Base-by-base conservation (phyloP, 2,888 invertebrate species). In the Tipula vernalis region DNA sequence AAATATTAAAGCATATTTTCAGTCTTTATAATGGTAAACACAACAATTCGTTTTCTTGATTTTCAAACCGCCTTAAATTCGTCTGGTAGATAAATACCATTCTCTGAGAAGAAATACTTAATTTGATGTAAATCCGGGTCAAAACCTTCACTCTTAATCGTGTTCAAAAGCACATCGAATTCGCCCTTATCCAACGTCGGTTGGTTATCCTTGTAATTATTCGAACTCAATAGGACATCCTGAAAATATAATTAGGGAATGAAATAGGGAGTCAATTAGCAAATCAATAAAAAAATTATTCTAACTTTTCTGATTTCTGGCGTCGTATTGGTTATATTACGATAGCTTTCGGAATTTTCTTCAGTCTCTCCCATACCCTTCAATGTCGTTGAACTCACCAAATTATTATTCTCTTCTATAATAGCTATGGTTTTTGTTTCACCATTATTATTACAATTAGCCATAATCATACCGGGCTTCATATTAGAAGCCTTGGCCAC, bases 351-450 rank as follows among this genome's bases (percentile, higher is more conserved):
- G 3, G 71, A 71, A 39, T 85, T 85, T 36, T 86, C 39, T 39
- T 42, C 18, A 85, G 42, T 12, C 87, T 87, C 86, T 86, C 87
- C 87, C 87, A 87, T 51, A 18, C 85, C 39, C 28, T 36, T 39
- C 87, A 71, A 28, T 0, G 71, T 71, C 2, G 71, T 71, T 71
- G 71, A 71, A 71, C 71, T 71, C 10, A 71, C 71, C 28, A 71
- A 71, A 71, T 71, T 71, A 71, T 71, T 18, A 71, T 71, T 71
- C 28, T 86, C 86, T 15, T 36, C 41, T 39, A 39, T 84, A 15
- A 84, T 84, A 8, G 84, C 41, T 39, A 84, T 41, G 36, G 84
- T 39, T 44, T 44, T 86, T 28, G 42, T 86, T 44, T 44, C 44
- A 28, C 44, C 13, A 3, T 18, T 86, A 44, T 85, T 85, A 18